Evolutionary conservation across 2,888 invertebrate genomes (phyloP).

Genomic region (Megastigmus dorsalis): DNA sequence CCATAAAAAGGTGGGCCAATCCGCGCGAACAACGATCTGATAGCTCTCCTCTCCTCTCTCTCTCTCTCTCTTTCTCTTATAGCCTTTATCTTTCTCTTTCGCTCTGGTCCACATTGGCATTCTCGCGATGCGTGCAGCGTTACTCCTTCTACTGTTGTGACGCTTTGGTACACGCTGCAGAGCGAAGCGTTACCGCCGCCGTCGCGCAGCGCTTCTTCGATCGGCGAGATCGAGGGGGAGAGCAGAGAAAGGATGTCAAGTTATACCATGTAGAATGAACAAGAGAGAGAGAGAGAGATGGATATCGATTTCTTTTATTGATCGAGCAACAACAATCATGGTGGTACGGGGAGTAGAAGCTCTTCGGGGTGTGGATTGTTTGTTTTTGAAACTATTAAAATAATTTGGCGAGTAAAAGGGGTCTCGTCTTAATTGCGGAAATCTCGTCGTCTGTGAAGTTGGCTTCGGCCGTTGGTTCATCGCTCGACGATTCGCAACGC

Average conservation of each 20-base stretch:
- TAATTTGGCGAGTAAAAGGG: no score
- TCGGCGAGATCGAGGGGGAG: background rate
- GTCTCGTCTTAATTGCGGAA: no score
- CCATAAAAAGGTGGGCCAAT: slow-evolving; percentile 56
- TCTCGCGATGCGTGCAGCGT: slow-evolving; percentile 49
- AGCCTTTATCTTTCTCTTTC: no score
- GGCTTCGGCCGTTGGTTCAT: no score
- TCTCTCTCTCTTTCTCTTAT: background rate
- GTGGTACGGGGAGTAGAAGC: no score
- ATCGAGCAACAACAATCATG: no score
- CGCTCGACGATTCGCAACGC: no score
- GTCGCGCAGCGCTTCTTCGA: background rate
- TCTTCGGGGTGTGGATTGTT: no score
- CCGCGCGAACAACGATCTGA: slow-evolving; percentile 56
- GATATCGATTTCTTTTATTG: no score
- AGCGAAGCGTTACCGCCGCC: no score
- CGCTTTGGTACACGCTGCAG: slow-evolving; percentile 11
- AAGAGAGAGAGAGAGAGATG: background rate
- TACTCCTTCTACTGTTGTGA: background rate
- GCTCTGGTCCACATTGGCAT: slow-evolving; percentile 23
- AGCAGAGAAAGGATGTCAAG: background rate
- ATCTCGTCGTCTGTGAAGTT: no score
- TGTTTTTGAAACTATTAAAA: no score
- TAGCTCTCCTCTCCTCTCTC: slow-evolving; percentile 1
- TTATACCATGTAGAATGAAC: background rate